These are phyloP conservation scores for Saccostrea echinata DNA, from an alignment of 1,140 invertebrate species.

Conservation along the genomic window DNA sequence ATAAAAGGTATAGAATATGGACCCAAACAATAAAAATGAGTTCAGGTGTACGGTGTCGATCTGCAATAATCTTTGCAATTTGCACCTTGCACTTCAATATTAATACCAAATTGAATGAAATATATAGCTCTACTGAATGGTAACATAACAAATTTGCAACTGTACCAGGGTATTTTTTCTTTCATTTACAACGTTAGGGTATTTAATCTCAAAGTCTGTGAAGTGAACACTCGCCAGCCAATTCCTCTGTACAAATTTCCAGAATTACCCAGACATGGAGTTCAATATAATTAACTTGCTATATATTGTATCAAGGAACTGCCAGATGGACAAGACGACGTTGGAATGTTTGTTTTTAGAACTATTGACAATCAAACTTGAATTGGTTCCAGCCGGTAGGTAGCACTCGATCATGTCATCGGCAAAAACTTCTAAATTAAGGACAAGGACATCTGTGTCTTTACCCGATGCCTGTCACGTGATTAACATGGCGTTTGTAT, in stretches of 20 bases:
- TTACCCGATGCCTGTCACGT: neutral
- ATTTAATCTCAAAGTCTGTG: slow-evolving; percentile 12
- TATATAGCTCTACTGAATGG: no score
- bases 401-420: neutral
- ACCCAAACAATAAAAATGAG: no score
- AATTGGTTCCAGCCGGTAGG: neutral
- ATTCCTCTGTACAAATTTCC: neutral
- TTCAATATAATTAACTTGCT: neutral
- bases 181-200: neutral
- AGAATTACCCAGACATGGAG: neutral
- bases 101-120: no score
- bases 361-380: slow-evolving; percentile 19
- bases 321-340: slow-evolving; percentile 1
- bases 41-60: no score
- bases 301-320: neutral
- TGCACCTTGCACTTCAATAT: no score
- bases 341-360: slow-evolving; percentile 6
- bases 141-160: no score
- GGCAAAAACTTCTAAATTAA: neutral
- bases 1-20: no score
- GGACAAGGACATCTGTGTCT: neutral
- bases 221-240: neutral
- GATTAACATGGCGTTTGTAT: neutral
- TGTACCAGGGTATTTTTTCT: no score
- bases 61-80: no score